Evolutionary conservation across 1,140 invertebrate species (phyloP).

Genomic region (Panagrolaimus sp.): DNA sequence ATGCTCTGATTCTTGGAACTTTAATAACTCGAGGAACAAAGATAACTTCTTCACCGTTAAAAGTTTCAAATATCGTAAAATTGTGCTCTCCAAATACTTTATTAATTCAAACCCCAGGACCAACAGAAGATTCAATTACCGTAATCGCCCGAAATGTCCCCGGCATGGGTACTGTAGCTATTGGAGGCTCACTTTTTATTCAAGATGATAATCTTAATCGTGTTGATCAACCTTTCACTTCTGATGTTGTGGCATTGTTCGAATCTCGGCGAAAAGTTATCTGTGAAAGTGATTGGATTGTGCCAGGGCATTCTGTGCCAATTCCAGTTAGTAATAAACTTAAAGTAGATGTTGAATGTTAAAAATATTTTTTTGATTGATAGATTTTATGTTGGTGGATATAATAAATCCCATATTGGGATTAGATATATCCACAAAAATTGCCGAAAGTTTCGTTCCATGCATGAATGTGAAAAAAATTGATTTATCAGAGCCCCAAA

Average conservation of each 20-base stretch:
- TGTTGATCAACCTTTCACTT: not conserved
- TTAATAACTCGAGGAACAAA: not conserved
- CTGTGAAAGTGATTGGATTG: constrained; percentile 1
- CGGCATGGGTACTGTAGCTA: not conserved
- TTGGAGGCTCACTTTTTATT: not conserved
- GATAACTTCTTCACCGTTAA: not conserved
- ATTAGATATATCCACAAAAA: too few species aligned
- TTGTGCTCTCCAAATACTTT: not conserved
- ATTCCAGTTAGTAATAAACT: constrained; percentile 10
- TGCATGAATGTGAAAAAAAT: too few species aligned
- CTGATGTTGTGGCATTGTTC: not conserved
- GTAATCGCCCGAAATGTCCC: not conserved
- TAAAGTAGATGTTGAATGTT: not conserved
- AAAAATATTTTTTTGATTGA: too few species aligned
- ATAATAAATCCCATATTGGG: too few species aligned
- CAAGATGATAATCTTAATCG: constrained; percentile 1
- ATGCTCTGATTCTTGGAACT: not conserved
- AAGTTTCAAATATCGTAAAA: not conserved
- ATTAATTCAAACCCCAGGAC: not conserved
- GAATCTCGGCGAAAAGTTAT: constrained; percentile 4
- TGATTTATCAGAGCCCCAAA: too few species aligned
- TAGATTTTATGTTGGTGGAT: too few species aligned
- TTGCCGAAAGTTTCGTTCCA: too few species aligned
- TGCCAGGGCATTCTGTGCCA: not conserved
- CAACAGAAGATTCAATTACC: not conserved